Evolutionary conservation across 2,113 vertebrate species (phyloP), one percentile per base, ranked within the genome.

Genomic region (Corythornis vintsioides): DNA sequence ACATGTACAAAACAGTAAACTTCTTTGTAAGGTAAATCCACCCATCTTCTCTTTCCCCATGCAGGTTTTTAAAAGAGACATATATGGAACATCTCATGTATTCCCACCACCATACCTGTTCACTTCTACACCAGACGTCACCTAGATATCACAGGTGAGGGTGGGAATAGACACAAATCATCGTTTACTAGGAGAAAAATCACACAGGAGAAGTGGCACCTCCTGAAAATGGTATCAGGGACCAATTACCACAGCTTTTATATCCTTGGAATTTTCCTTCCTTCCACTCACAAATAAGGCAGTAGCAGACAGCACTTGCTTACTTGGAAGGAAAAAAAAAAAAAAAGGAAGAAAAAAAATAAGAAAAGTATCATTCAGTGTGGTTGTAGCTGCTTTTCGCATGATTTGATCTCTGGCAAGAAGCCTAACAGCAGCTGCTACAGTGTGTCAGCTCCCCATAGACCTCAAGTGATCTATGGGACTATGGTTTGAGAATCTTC

Each of bases 361-460:
- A 13, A 56, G 29, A 29, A 55, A 55, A 15, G 5, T 57, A 42
- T 9, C 15, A 47, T 60, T 82, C 21, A 13, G 42, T 33, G 31
- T 63, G 20, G 0, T 60, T 94, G 92, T 61, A 70, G 63, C 59
- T 94, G 84, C 25, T 43, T 87, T 82, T 86, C 77, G 53, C 56
- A 48, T 71, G 29, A 89, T 65, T 61, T 91, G 63, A 40, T 80
- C 53, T 60, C 64, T 91, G 84, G 74, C 70, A 59, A 77, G 72
- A 72, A 81, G 74, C 74, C 87, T 47, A 74, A 85, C 59, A 75
- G 79, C 79, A 92, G 84, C 81, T 95, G 90, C 56, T 53, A 43
- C 38, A 29, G 45, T 12, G 15, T 72, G 72, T 87, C 93, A 93
- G 56, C 60, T 90, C 69, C 74, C 70, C 35, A 33, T 33, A 82